Percentiles rank a stretch among this genome's conserved stretches.
phyloP scores from a whole-genome alignment of 1,140 invertebrate species.

The Philotrypesis tridentata region DNA sequence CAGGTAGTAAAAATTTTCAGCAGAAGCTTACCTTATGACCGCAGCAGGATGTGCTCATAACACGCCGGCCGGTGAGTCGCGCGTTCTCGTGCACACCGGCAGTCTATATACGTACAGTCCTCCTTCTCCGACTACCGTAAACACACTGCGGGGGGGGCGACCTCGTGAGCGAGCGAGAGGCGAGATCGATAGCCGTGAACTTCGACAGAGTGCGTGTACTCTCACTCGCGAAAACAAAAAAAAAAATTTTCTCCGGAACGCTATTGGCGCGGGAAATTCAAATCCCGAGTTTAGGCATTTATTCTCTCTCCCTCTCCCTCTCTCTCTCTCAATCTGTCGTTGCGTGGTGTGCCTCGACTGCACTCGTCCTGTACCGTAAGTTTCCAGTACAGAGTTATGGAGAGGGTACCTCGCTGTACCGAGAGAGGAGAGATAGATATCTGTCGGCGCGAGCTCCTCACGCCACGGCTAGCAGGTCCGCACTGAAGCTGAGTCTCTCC shows the following conservation, averaged over 20 bases:
- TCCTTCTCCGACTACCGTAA: not conserved
- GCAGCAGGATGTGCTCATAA: slow-evolving; percentile 36
- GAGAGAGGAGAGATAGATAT: too few relatives aligned
- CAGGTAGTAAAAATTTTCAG: not conserved
- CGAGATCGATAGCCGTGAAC: not conserved
- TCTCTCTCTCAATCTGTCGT: too few relatives aligned
- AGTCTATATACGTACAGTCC: too few relatives aligned
- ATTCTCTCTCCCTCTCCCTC: too few relatives aligned
- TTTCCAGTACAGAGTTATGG: not conserved
- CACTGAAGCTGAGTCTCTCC: slow-evolving; percentile 41
- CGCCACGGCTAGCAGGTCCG: slow-evolving; percentile 16
- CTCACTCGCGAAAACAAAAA: not conserved
- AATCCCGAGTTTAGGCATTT: too few relatives aligned
- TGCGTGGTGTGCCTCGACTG: not conserved
- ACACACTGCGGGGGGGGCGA: not conserved
- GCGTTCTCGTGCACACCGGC: not conserved
- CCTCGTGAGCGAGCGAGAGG: not conserved
- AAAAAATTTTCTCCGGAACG: too few relatives aligned
- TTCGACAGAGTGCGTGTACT: not conserved
- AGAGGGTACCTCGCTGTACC: too few relatives aligned
- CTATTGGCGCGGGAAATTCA: slow-evolving; percentile 3
- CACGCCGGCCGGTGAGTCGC: slow-evolving; percentile 45
- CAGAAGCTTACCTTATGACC: not conserved
- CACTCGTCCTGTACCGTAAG: not conserved
- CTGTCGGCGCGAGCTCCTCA: not conserved